A percentile compares a stretch with the other conserved stretches of the same genome.
Conservation (phyloP, 2,888 invertebrate species). For the Serripes groenlandicus region DNA sequence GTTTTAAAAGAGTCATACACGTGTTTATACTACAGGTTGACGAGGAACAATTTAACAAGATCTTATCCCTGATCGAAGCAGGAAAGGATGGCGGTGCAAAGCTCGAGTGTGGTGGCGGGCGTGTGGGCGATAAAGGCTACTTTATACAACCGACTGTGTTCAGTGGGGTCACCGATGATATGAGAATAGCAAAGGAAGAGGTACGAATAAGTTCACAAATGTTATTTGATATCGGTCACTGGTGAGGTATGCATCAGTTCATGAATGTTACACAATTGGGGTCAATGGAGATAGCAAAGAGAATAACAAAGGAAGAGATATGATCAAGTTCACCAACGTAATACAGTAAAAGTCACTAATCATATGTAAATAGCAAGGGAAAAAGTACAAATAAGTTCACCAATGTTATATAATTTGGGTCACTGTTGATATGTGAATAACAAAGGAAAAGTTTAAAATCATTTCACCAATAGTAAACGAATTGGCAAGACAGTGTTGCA, state of each 20-base stretch:
- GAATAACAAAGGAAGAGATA: no score
- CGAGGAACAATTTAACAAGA: background rate
- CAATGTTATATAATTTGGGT: no score
- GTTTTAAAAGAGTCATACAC: no score
- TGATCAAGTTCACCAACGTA: no score
- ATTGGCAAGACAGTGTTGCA: no score
- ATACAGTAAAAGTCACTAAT: no score
- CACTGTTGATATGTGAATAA: conserved; percentile 87
- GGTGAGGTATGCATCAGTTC: background rate
- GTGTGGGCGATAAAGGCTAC: conserved; percentile 85
- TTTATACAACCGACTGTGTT: conserved; percentile 87
- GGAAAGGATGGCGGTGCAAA: conserved; percentile 94
- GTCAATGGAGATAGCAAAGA: no score
- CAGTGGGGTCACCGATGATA: conserved; percentile 87
- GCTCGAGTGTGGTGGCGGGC: conserved; percentile 91
- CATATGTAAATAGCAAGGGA: no score
- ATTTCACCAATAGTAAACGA: background rate
- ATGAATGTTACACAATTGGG: no score
- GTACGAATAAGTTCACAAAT: conserved; percentile 64
- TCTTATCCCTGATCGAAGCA: conserved; percentile 77
- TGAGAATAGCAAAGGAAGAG: conserved; percentile 87
- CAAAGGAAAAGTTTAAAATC: conserved; percentile 86
- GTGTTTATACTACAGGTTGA: no score
- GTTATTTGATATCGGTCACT: background rate
- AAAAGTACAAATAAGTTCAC: no score